Evolutionary conservation across 2,888 invertebrate genomes (phyloP).

Genomic region (Heliconius ethilla): DNA sequence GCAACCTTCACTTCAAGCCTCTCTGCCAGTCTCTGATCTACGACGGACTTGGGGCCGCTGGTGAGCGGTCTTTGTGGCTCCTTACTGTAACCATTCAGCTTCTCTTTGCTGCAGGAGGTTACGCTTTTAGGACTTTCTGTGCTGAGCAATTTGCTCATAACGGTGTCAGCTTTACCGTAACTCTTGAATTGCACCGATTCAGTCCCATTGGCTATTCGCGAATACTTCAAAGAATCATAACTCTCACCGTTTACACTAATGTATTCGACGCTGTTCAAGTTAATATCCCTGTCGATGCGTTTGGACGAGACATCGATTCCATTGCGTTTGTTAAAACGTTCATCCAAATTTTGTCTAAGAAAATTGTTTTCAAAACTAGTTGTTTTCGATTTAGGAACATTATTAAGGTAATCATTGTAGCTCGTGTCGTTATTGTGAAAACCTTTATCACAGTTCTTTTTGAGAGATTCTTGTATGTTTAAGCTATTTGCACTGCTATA

Average conservation of each 20-base stretch:
- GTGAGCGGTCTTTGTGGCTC: conserved; percentile 70
- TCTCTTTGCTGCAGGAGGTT: conserved; percentile 76
- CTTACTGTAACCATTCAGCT: conserved; percentile 70
- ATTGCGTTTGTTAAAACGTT: conserved; percentile 75
- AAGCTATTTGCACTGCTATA: conserved; percentile 57
- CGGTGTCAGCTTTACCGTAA: conserved; percentile 78
- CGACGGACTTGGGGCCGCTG: conserved; percentile 72
- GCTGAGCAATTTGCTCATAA: conserved; percentile 78
- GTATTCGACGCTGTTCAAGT: conserved; percentile 74
- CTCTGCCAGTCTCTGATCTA: conserved; percentile 77
- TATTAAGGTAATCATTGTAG: conserved; percentile 76
- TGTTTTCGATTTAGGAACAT: conserved; percentile 81
- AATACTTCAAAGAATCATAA: conserved; percentile 79
- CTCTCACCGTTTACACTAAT: conserved; percentile 74
- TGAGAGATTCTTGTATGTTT: conserved; percentile 77
- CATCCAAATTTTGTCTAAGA: conserved; percentile 75
- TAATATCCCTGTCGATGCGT: conserved; percentile 74
- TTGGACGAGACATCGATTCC: conserved; percentile 67
- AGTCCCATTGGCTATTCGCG: conserved; percentile 78
- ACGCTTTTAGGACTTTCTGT: conserved; percentile 78
- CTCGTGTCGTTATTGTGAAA: conserved; percentile 76
- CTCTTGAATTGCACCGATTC: conserved; percentile 78
- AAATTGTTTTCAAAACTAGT: conserved; percentile 79
- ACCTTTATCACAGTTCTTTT: conserved; percentile 80
- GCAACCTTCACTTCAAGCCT: conserved; percentile 79